phyloP scores from a whole-genome alignment of 2,888 invertebrate species.

The Caenorhabditis sp. region DNA sequence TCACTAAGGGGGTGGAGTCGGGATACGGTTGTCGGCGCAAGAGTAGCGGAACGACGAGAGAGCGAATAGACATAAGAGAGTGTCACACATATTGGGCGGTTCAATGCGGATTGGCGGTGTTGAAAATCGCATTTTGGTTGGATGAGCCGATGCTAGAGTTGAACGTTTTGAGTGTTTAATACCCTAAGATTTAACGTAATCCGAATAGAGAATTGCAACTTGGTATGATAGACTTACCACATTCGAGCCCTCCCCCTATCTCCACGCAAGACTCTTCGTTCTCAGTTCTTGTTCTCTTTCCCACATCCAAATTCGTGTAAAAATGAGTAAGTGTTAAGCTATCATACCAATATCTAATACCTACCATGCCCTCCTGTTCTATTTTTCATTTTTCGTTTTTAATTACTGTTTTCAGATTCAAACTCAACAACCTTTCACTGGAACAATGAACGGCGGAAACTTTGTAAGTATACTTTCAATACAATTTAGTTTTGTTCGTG shows the following conservation, averaged over 20 bases:
- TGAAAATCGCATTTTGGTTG: slow-evolving; percentile 66
- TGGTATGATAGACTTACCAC: slow-evolving; percentile 50
- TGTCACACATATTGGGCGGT: slow-evolving; percentile 42
- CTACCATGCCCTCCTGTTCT: background rate
- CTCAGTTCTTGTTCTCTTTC: background rate
- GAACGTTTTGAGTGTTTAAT: slow-evolving; percentile 61
- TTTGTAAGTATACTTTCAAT: slow-evolving; percentile 18
- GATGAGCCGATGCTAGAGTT: slow-evolving; percentile 56
- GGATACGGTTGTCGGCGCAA: slow-evolving; percentile 43
- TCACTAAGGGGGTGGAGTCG: slow-evolving; percentile 40
- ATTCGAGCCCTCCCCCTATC: too few relatives aligned
- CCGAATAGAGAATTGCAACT: slow-evolving; percentile 51
- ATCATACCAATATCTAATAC: slow-evolving; percentile 1
- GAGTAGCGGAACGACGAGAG: slow-evolving; percentile 20
- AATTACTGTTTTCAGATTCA: slow-evolving; percentile 26
- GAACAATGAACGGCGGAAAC: slow-evolving; percentile 31
- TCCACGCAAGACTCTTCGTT: background rate
- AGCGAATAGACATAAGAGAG: slow-evolving; percentile 8
- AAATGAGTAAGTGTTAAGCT: slow-evolving; percentile 24
- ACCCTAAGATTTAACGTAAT: slow-evolving; percentile 68
- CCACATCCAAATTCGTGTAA: background rate
- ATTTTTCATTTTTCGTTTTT: background rate
- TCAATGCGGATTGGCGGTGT: slow-evolving; percentile 43
- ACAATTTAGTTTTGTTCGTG: too few relatives aligned
- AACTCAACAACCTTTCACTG: slow-evolving; percentile 1